Percentiles rank a stretch among this genome's conserved stretches.
phyloP scores from a whole-genome alignment of 2,888 invertebrate species.

The Matsumyia berberina region DNA sequence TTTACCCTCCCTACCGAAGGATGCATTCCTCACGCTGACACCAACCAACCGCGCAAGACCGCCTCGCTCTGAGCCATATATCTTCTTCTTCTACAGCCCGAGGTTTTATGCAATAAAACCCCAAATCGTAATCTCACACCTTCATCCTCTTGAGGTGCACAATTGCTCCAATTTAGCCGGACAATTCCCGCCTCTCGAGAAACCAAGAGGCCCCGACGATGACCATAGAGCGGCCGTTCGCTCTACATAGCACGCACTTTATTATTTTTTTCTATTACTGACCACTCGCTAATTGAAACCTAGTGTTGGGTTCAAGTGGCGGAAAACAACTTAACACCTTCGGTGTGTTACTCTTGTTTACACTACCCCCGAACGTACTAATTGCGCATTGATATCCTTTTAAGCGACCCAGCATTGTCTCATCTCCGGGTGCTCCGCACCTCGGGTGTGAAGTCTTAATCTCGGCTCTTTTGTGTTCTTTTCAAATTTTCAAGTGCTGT shows the following conservation, averaged over 20 bases:
- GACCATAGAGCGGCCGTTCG: neutral
- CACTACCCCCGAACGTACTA: conserved; percentile 38
- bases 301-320: conserved; percentile 53
- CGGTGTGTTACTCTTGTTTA: conserved; percentile 30
- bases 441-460: conserved; percentile 65
- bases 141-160: conserved; percentile 18
- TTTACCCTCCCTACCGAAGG: conserved; percentile 18
- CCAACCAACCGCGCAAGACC: conserved; percentile 27
- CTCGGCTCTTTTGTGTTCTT: conserved; percentile 39
- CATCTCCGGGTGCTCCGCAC: conserved; percentile 9
- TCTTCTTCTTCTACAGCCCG: neutral
- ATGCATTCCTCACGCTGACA: conserved; percentile 13
- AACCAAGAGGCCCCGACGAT: conserved; percentile 26
- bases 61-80: conserved; percentile 1
- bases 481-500: conserved; percentile 41
- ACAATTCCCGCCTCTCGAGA: conserved; percentile 56
- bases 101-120: conserved; percentile 38
- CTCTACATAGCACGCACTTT: conserved; percentile 47
- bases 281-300: conserved; percentile 61
- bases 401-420: conserved; percentile 46
- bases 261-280: conserved; percentile 66
- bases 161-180: conserved; percentile 62
- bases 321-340: conserved; percentile 71
- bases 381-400: conserved; percentile 63
- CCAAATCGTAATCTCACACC: conserved; percentile 49